Conservation (phyloP, 1,140 invertebrate species). For the Drosophila setifemur region DNA sequence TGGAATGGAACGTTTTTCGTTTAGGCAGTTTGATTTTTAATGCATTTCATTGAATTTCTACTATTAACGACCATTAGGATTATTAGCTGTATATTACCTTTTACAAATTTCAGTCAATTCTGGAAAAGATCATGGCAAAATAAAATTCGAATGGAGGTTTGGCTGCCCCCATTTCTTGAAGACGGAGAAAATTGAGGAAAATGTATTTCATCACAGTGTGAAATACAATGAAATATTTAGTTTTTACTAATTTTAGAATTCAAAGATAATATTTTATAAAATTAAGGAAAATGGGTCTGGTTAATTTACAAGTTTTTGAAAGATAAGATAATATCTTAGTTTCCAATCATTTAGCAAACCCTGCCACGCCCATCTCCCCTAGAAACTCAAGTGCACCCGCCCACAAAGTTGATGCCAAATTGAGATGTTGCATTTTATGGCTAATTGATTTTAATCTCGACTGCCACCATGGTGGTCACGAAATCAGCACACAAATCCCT, state of each 20-base stretch:
- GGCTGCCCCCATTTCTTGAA: too few species aligned
- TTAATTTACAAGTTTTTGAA: too few species aligned
- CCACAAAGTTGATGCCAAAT: conserved; percentile 34
- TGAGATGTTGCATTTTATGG: conserved; percentile 66
- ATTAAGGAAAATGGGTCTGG: too few species aligned
- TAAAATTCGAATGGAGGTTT: too few species aligned
- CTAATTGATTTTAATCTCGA: conserved; percentile 75
- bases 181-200: too few species aligned
- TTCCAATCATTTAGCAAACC: conserved; percentile 14
- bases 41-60: not conserved
- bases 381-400: conserved; percentile 41
- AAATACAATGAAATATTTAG: not conserved
- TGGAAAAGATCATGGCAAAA: not conserved
- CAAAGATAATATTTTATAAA: too few species aligned
- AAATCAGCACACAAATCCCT: conserved; percentile 72
- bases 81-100: not conserved
- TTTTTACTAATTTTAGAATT: too few species aligned
- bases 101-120: not conserved
- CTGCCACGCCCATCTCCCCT: conserved; percentile 12
- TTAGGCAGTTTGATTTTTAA: not conserved
- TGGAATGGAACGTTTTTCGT: not conserved
- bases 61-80: not conserved
- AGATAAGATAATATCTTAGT: not conserved
- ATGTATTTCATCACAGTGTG: not conserved
- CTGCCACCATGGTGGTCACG: conserved; percentile 56